Base-by-base conservation (phyloP, 2,797 vertebrate species). In the Orientallactaga sibirica region DNA sequence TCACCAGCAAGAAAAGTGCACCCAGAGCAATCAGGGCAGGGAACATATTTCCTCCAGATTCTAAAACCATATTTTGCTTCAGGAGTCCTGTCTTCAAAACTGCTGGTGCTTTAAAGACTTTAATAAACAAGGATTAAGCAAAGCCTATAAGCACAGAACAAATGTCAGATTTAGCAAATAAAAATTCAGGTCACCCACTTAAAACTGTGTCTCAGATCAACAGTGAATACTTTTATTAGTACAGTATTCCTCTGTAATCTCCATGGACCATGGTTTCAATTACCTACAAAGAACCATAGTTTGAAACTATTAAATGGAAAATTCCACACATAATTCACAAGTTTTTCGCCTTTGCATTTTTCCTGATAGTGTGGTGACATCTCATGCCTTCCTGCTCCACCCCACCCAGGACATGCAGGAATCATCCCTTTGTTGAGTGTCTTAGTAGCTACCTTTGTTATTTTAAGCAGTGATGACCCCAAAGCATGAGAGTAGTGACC, bases 121-220 rank as follows among this genome's bases (percentile, higher is more conserved):
- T 88, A 64, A 75, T 89, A 93, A 94, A 73, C 41, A 19, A 85
- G 62, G 81, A 92, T 64, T 6, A 22, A 37, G n/a, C 18, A 81
- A 78, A 79, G 43, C 77, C 48, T 70, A 3, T 70, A 96, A 93
- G 29, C 55, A 85, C 77, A 91, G 86, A 82, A 91, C 74, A 87
- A 91, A 95, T 81, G 74, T 75, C 94, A 84, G 76, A 73, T 48
- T 73, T 91, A 41, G 76, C 88, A 88, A 88, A 85, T 82, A 61
- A 86, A 94, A 95, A 82, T 37, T 67, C 24, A 55, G 16, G 48
- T 66, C 74, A 67, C 16, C 22, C 79, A 77, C 20, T 73, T 92
- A 82, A 88, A 90, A 86, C 1, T 7, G 19, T 78, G 93, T 90
- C 81, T 87, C 52, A 66, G 43, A 75, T 71, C 77, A 96, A 81